Percentiles rank a stretch among this genome's conserved stretches.
phyloP scores from a whole-genome alignment of 2,888 invertebrate species.

The Zygothrica quintamaculata region DNA sequence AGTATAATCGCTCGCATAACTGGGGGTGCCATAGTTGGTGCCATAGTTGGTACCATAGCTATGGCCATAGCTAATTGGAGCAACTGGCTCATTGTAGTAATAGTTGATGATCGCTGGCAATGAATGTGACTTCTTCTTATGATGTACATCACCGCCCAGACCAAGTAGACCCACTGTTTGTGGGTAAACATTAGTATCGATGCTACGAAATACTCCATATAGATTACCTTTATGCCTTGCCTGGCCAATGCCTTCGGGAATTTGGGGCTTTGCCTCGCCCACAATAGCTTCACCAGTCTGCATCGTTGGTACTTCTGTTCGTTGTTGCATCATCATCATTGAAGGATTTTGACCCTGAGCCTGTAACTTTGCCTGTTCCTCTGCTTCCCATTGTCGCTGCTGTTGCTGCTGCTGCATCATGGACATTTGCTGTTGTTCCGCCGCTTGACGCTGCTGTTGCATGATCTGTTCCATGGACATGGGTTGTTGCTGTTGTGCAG shows the following conservation, averaged over 20 bases:
- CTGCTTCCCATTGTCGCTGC: constrained; percentile 9
- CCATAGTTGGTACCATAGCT: constrained; percentile 16
- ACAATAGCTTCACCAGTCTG: constrained; percentile 15
- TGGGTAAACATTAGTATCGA: constrained; percentile 39
- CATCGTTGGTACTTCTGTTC: not conserved
- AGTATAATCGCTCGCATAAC: constrained; percentile 16
- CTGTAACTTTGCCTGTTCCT: not conserved
- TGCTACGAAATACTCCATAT: constrained; percentile 73
- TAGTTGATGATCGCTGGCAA: constrained; percentile 68
- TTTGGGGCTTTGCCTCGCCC: constrained; percentile 71
- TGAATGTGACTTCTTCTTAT: constrained; percentile 45
- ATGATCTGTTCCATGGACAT: too few species aligned
- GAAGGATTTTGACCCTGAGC: constrained; percentile 12
- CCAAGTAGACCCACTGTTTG: constrained; percentile 53
- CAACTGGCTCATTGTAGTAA: constrained; percentile 44
- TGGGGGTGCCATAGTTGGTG: constrained; percentile 33
- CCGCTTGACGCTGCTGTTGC: constrained; percentile 26
- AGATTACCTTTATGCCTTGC: constrained; percentile 82
- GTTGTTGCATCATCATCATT: constrained; percentile 4
- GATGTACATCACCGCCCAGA: constrained; percentile 52
- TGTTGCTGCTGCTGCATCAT: constrained; percentile 34
- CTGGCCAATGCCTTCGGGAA: constrained; percentile 56
- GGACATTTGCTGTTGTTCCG: constrained; percentile 2
- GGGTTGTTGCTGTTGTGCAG: constrained; percentile 27
- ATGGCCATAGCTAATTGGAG: constrained; percentile 14